These are phyloP conservation scores for Malaclemys terrapin DNA, from an alignment of 2,113 vertebrate species.

Conservation along the genomic window DNA sequence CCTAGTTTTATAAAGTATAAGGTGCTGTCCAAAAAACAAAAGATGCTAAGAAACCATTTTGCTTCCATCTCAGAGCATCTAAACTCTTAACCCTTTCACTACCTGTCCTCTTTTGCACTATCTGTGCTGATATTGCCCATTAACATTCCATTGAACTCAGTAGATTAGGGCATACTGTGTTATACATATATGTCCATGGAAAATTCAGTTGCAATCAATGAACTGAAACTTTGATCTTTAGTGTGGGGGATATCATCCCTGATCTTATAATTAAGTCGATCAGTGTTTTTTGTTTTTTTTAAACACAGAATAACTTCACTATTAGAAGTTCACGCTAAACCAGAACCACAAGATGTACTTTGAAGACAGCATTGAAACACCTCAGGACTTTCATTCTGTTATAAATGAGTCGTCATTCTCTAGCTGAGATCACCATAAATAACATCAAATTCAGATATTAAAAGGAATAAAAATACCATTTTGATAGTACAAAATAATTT, in stretches of 20 bases:
- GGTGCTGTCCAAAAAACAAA: not conserved
- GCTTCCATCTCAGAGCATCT: not conserved
- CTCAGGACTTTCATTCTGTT: conserved; percentile 64
- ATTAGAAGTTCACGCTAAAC: conserved; percentile 46
- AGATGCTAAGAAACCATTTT: accelerated
- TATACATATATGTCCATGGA: not conserved
- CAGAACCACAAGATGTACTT: conserved; percentile 28
- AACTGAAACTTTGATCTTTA: not conserved
- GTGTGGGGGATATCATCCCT: conserved; percentile 35
- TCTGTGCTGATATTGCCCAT: not conserved
- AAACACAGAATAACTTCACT: conserved; percentile 45
- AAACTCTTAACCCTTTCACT: not conserved
- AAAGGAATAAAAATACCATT: conserved; percentile 59
- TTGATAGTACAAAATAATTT: conserved; percentile 56
- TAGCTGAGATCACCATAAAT: conserved; percentile 56
- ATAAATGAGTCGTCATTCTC: conserved; percentile 51
- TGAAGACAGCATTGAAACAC: conserved; percentile 56
- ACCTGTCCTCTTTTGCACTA: accelerated
- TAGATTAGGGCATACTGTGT: not conserved
- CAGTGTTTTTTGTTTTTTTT: conserved; percentile 37
- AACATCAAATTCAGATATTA: conserved; percentile 60
- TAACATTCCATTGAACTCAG: not conserved
- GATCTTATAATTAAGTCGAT: conserved; percentile 50
- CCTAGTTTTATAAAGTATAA: not conserved
- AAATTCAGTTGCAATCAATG: conserved; percentile 18